phyloP scores from a whole-genome alignment of 2,113 vertebrate genomes.

The Ameiurus melas region DNA sequence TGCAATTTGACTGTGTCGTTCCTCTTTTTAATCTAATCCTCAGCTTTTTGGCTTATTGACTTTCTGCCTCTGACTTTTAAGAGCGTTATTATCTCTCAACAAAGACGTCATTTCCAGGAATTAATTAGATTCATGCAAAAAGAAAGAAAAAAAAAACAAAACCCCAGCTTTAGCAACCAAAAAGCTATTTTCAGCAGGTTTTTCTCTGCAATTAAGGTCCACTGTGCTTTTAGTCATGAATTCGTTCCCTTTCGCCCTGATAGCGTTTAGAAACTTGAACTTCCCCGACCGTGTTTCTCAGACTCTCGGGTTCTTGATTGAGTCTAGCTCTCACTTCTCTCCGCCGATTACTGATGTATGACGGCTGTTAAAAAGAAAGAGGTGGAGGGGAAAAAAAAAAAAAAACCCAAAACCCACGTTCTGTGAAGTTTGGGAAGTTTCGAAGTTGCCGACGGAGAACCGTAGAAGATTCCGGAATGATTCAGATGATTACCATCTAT shows the following conservation, averaged over 20 bases:
- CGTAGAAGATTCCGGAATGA: neutral
- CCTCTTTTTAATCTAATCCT: slow-evolving; percentile 3
- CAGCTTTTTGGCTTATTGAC: slow-evolving; percentile 16
- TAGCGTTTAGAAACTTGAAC: neutral
- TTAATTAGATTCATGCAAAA: slow-evolving; percentile 24
- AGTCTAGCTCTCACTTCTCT: neutral
- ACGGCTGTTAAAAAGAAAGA: neutral
- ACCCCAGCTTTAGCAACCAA: neutral
- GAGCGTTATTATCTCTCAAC: slow-evolving; percentile 2
- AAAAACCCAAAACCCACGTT: neutral
- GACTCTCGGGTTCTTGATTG: neutral
- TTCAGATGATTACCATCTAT: neutral
- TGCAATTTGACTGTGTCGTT: neutral
- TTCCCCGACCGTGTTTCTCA: neutral
- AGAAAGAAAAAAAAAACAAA: neutral
- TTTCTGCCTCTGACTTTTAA: neutral
- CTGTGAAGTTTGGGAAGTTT: slow-evolving; percentile 2
- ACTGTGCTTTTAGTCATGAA: neutral
- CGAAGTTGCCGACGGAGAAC: neutral
- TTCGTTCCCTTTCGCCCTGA: neutral
- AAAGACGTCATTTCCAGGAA: slow-evolving; percentile 2
- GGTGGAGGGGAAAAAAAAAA: too few species aligned
- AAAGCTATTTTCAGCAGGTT: slow-evolving; percentile 6
- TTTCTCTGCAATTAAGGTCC: slow-evolving; percentile 4
- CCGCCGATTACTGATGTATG: neutral